Percentiles rank a stretch among this genome's conserved stretches.
Evolutionary conservation across 2,113 vertebrate species (phyloP).

Genomic region (Capreolus pygargus): DNA sequence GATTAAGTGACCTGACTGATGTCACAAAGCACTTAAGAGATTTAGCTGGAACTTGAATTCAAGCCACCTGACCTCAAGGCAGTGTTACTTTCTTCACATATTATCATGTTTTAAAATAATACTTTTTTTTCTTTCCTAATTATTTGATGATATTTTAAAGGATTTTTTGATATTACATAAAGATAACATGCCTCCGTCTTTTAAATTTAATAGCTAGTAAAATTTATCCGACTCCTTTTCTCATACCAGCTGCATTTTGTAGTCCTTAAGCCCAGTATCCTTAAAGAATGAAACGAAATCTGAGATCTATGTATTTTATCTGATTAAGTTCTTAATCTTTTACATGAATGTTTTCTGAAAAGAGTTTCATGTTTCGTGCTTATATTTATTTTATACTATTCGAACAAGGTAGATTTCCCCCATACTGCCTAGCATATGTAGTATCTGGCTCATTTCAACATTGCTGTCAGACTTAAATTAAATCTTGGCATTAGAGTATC

Average conservation of each 20-base stretch:
- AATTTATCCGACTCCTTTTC: not conserved
- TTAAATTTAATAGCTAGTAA: slow-evolving; percentile 34
- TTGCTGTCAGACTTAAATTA: slow-evolving; percentile 5
- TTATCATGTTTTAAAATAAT: not conserved
- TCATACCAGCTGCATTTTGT: not conserved
- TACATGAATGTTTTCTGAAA: slow-evolving; percentile 28
- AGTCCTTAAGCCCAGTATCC: not conserved
- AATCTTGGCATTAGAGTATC: not conserved
- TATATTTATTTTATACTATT: slow-evolving; percentile 24
- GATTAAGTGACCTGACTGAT: not conserved
- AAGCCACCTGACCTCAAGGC: not conserved
- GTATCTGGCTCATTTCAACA: not conserved
- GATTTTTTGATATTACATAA: not conserved
- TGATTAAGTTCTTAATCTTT: slow-evolving; percentile 7
- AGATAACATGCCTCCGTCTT: not conserved
- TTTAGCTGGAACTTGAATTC: slow-evolving; percentile 3
- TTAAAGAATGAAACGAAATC: slow-evolving; percentile 31
- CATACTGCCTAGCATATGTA: not conserved
- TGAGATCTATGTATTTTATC: slow-evolving; percentile 41
- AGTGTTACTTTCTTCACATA: not conserved
- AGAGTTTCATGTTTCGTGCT: not conserved
- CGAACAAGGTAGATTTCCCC: not conserved
- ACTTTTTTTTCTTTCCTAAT: slow-evolving; percentile 16
- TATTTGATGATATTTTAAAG: slow-evolving; percentile 21
- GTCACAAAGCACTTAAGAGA: not conserved